These are phyloP conservation scores for Anarsia innoxiella DNA, from an alignment of 2,888 invertebrate genomes.

Conservation along the genomic window DNA sequence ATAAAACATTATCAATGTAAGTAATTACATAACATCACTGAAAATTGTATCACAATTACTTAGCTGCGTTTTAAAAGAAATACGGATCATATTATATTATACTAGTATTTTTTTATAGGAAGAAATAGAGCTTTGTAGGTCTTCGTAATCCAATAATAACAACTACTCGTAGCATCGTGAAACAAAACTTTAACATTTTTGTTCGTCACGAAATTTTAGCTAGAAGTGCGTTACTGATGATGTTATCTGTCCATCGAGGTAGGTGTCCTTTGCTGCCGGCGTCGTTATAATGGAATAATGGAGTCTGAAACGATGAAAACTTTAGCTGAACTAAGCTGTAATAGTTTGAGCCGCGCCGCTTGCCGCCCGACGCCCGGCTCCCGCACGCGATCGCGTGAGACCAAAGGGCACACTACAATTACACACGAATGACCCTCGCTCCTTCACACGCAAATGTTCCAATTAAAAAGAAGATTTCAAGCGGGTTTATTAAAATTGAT, in stretches of 20 bases:
- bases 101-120: too few relatives aligned
- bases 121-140: too few relatives aligned
- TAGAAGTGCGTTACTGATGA: not conserved
- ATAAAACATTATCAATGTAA: not conserved
- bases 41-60: too few relatives aligned
- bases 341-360: too few relatives aligned
- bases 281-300: constrained; percentile 12
- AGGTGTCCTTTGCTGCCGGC: constrained; percentile 3
- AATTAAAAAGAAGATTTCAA: constrained; percentile 39
- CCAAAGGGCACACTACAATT: constrained; percentile 17
- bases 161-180: too few relatives aligned
- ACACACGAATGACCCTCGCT: constrained; percentile 47
- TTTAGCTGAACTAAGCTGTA: constrained; percentile 9
- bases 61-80: too few relatives aligned
- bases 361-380: too few relatives aligned
- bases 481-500: constrained; percentile 6
- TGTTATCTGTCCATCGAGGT: constrained; percentile 3
- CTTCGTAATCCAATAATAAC: too few relatives aligned
- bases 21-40: not conserved
- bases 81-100: too few relatives aligned
- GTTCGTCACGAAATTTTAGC: not conserved
- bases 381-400: constrained; percentile 61
- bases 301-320: constrained; percentile 10
- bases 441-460: constrained; percentile 52
- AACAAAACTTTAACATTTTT: too few relatives aligned